Conservation (phyloP, 2,888 invertebrate genomes). For the Melieria crassipennis region DNA sequence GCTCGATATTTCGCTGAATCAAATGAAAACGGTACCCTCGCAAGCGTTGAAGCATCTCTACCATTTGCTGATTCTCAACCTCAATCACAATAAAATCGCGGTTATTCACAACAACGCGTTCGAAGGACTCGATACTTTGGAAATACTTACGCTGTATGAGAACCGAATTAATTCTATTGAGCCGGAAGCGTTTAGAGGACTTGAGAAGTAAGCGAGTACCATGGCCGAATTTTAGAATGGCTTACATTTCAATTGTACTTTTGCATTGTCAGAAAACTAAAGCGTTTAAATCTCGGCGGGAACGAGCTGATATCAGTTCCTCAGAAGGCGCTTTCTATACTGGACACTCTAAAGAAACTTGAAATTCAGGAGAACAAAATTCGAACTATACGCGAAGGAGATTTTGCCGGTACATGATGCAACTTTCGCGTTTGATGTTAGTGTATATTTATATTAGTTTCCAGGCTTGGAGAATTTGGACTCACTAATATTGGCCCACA, state of each 20-base stretch:
- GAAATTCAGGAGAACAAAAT: conserved; percentile 91
- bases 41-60: conserved; percentile 82
- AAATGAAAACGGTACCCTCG: conserved; percentile 81
- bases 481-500: conserved; percentile 86
- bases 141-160: conserved; percentile 87
- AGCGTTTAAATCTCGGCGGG: conserved; percentile 85
- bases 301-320: conserved; percentile 82
- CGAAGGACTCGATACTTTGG: conserved; percentile 85
- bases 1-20: conserved; percentile 88
- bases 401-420: conserved; percentile 79
- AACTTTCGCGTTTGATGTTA: background rate
- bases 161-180: conserved; percentile 84
- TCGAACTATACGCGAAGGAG: conserved; percentile 79
- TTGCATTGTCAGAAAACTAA: conserved; percentile 73
- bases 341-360: conserved; percentile 83
- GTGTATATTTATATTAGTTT: background rate
- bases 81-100: conserved; percentile 88
- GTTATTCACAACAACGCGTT: conserved; percentile 84
- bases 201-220: conserved; percentile 77
- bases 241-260: conserved; percentile 1
- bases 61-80: conserved; percentile 84
- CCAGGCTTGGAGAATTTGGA: conserved; percentile 84
- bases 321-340: conserved; percentile 80
- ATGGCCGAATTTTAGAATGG: background rate
- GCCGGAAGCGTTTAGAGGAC: conserved; percentile 83